A percentile compares a stretch with the other conserved stretches of the same genome.
Evolutionary conservation across 2,888 invertebrate genomes (phyloP).

Genomic region (Drosophila mettleri): DNA sequence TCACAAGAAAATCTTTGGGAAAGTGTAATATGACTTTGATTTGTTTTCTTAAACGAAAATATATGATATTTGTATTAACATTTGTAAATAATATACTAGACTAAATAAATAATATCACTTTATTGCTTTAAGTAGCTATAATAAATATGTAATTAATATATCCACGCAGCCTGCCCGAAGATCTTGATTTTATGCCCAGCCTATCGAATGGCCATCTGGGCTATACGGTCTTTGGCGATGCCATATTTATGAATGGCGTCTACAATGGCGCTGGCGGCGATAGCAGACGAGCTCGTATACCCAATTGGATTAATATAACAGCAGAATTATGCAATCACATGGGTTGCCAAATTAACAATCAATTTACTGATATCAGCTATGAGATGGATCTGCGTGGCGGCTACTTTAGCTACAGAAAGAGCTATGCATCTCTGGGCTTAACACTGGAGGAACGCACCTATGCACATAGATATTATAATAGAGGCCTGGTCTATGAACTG

Average conservation of each 20-base stretch:
- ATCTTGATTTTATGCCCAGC: conserved; percentile 87
- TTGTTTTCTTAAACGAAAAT: too few relatives aligned
- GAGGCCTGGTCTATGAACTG: conserved; percentile 84
- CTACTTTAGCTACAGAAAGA: conserved; percentile 51
- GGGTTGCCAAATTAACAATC: conserved; percentile 48
- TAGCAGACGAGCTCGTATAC: conserved; percentile 87
- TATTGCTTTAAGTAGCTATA: background rate
- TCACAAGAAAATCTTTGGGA: too few relatives aligned
- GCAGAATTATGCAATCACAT: conserved; percentile 55
- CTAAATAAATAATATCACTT: too few relatives aligned
- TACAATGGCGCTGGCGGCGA: conserved; percentile 87
- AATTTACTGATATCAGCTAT: conserved; percentile 39
- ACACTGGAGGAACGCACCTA: conserved; percentile 77
- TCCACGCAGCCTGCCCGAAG: conserved; percentile 86
- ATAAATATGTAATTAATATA: background rate
- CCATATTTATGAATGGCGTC: conserved; percentile 87
- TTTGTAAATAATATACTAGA: too few relatives aligned
- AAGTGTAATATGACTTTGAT: too few relatives aligned
- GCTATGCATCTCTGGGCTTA: conserved; percentile 39
- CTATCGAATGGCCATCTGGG: conserved; percentile 88
- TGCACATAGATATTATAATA: conserved; percentile 84
- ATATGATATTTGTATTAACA: too few relatives aligned
- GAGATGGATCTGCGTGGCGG: conserved; percentile 65
- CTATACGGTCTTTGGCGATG: conserved; percentile 87
- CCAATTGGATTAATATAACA: conserved; percentile 87